Conservation (phyloP, 2,113 vertebrate genomes). For the Labeo catla region DNA sequence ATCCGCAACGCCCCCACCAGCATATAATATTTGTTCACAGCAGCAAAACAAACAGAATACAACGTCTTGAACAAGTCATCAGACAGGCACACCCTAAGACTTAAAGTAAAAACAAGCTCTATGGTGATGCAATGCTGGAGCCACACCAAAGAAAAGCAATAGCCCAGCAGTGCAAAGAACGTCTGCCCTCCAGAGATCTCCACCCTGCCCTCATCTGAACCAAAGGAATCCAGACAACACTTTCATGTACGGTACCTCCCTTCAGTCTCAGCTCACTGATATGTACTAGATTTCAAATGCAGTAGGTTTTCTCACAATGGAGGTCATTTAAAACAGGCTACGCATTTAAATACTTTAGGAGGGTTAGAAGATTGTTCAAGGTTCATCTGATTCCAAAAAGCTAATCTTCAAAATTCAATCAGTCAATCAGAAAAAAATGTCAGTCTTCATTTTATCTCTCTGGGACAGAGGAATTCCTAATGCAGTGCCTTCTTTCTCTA, state of each 20-base stretch:
- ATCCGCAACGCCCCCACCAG: slow-evolving; percentile 15
- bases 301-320: background rate
- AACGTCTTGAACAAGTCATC: slow-evolving; percentile 12
- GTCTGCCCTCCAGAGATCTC: slow-evolving; percentile 8
- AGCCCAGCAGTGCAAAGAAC: background rate
- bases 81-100: slow-evolving; percentile 11
- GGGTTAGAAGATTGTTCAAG: background rate
- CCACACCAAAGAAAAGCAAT: slow-evolving; percentile 16
- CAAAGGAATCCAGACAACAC: background rate
- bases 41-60: slow-evolving; percentile 10
- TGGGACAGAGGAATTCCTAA: background rate
- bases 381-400: background rate
- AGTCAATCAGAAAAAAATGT: background rate
- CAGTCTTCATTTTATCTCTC: background rate
- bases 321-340: background rate
- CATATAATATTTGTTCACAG: background rate
- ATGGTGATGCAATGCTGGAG: slow-evolving; percentile 16
- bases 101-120: slow-evolving; percentile 7
- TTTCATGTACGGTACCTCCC: background rate
- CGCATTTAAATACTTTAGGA: background rate
- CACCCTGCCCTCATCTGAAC: slow-evolving; percentile 7
- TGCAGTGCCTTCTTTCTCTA: background rate
- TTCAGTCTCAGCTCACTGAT: background rate
- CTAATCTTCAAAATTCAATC: background rate
- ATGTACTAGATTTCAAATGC: background rate